Base-by-base conservation (phyloP, 1,140 invertebrate species). In the Brachionus koreanus region DNA sequence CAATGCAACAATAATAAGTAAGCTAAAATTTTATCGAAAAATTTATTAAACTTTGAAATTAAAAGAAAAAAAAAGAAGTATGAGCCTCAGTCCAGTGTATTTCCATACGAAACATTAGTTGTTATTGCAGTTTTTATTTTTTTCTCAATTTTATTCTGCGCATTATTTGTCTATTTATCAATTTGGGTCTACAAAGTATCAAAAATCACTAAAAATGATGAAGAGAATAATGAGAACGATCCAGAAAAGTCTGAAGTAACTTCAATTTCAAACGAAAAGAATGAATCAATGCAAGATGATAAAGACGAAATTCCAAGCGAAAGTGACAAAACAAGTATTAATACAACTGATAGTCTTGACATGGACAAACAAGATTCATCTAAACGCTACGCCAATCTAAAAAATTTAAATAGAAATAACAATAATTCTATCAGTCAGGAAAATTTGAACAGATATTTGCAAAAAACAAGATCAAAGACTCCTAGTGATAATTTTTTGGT, bases 361-460 rank as follows among this genome's bases (percentile, higher is more conserved):
- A 25, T 46, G 7, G 19, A 74, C 3, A 74, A 13, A 12, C 7
- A 74, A 5, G 67, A 39, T 39, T 9, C 16, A 39, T 43, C 69
- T 6, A 74, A 74, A 46, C 16, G 42, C 6, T 74, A 46, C 25
- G 19, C 19, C 13, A 74, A 74, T 19, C 12, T 74, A 25, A 74
- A 74, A 46, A 46, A 74, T n/a, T 9, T 74, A 12, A 74, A 74
- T 13, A 74, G 43, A 74, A 74, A 74, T 29, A 74, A 74, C 16
- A 74, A 74, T 49, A 74, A 74, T 46, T 37, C 65, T 10, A 69
- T 37, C 6, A 39, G 49, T 57, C 49, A 69, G 16, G 37, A 37
- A 69, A 39, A 19, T 69, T 12, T 39, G 7, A 69, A 42, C 13
- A 39, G 13, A 39, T 19, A 0, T 39, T 5, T n/a, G n/a, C 5